Evolutionary conservation across 2,797 vertebrate species (phyloP), one percentile per base, ranked within the genome.

Genomic region (Novumbra hubbsi): DNA sequence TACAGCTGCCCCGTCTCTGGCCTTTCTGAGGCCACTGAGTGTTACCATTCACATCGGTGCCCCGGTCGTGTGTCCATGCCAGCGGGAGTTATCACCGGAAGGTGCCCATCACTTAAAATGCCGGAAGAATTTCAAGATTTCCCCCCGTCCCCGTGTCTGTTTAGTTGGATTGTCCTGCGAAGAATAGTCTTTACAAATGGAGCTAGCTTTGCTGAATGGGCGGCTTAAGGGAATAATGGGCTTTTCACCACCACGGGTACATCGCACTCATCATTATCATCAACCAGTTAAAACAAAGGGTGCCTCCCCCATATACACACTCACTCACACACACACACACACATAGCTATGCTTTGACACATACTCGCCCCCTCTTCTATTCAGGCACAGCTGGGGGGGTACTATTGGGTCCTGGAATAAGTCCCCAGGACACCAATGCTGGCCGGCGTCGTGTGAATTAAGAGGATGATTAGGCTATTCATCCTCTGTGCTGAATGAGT

Each of bases 201-300:
- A 48, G 75, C 70, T 78, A 30, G 69, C 72, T 64, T 21, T 70
- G 52, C 67, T 6, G 50, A 87, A 86, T 74, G 78, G 76, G 75
- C 73, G 71, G 80, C 79, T 74, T 77, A 71, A 78, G 77, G 72
- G 50, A 73, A 73, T 72, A 87, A 84, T 81, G 24, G 50, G 50
- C 48, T 52, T 48, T 67, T 64, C 24, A 60, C 75, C 66, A 30
- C 73, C 55, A 41, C 11, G 65, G 72, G 72, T 73, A 70, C 69
- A 69, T 64, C 73, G 80, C 78, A 16, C 76, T 72, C 81, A 75
- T n/a, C 52, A 72, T 38, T 7, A 38, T 38, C 34, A 38, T 78
- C 81, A 75, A 55, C 74, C 21, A 63, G 30, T 72, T 27, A 77
- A 88, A 85, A 88, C 85, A 87, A 89, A 87, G 73, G 71, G 68